These are phyloP conservation scores for Eupithecia dodoneata DNA, from an alignment of 2,888 invertebrate species.

Conservation along the genomic window DNA sequence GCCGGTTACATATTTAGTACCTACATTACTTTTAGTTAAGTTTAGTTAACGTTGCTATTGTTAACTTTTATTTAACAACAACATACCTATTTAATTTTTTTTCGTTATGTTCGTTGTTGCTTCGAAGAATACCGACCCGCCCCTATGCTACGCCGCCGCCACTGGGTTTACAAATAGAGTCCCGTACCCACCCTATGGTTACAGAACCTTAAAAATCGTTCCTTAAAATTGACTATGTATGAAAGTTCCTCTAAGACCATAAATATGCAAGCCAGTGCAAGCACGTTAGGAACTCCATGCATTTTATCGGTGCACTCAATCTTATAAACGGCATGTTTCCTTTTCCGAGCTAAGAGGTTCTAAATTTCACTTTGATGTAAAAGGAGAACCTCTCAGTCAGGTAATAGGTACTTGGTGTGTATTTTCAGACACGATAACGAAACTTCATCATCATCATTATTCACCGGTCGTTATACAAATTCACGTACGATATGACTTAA, in stretches of 20 bases:
- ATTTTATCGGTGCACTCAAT: slow-evolving; percentile 23
- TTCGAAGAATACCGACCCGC: too few species aligned
- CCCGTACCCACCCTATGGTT: too few species aligned
- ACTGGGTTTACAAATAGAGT: too few species aligned
- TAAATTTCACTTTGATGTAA: slow-evolving; percentile 12
- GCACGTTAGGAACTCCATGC: slow-evolving; percentile 5
- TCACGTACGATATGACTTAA: neutral
- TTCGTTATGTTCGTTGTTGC: too few species aligned
- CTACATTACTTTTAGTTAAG: too few species aligned
- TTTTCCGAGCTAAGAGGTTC: neutral
- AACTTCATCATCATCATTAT: neutral
- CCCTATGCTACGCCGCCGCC: too few species aligned
- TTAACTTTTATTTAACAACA: too few species aligned
- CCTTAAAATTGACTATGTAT: neutral
- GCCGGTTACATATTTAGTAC: too few species aligned
- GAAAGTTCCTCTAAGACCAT: neutral
- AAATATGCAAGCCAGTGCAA: neutral
- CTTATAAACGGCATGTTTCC: slow-evolving; percentile 7
- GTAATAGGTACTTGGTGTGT: neutral
- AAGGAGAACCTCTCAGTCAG: neutral
- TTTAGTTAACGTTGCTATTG: too few species aligned
- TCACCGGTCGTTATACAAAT: neutral
- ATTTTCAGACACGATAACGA: neutral
- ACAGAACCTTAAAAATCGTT: too few species aligned
- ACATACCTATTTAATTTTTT: too few species aligned